Evolutionary conservation across 2,888 invertebrate genomes (phyloP).

Genomic region (Boloria selene): DNA sequence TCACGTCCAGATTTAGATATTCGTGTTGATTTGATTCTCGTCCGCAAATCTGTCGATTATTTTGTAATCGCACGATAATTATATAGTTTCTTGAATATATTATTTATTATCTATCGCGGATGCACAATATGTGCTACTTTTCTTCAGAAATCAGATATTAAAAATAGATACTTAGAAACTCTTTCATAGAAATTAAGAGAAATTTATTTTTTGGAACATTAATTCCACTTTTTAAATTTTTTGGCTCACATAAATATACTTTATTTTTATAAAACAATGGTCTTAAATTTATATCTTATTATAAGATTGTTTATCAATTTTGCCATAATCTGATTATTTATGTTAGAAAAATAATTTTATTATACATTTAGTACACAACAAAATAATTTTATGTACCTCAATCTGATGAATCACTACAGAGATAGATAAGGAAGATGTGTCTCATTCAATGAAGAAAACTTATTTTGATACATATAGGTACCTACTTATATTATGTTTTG

Average conservation of each 20-base stretch:
- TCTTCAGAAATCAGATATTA: background rate
- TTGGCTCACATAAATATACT: too few relatives aligned
- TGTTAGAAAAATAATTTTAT: too few relatives aligned
- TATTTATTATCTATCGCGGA: conserved; percentile 9
- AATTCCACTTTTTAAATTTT: too few relatives aligned
- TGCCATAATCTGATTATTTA: background rate
- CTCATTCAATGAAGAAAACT: too few relatives aligned
- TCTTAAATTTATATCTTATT: background rate
- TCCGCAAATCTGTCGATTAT: conserved; percentile 20
- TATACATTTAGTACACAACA: too few relatives aligned
- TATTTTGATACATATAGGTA: too few relatives aligned
- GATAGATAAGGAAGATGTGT: too few relatives aligned
- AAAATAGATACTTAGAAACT: background rate
- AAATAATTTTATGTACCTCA: too few relatives aligned
- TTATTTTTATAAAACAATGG: too few relatives aligned
- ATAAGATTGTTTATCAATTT: background rate
- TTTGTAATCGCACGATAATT: conserved; percentile 18
- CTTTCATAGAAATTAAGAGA: background rate
- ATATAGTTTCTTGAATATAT: conserved; percentile 16
- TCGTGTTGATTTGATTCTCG: conserved; percentile 18
- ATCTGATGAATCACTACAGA: too few relatives aligned
- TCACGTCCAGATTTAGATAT: conserved; percentile 18
- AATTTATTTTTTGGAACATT: too few relatives aligned
- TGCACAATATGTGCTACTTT: conserved; percentile 2
- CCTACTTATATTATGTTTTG: too few relatives aligned